Conservation (phyloP, 2,888 invertebrate species). For the Pachydiplax longipennis region DNA sequence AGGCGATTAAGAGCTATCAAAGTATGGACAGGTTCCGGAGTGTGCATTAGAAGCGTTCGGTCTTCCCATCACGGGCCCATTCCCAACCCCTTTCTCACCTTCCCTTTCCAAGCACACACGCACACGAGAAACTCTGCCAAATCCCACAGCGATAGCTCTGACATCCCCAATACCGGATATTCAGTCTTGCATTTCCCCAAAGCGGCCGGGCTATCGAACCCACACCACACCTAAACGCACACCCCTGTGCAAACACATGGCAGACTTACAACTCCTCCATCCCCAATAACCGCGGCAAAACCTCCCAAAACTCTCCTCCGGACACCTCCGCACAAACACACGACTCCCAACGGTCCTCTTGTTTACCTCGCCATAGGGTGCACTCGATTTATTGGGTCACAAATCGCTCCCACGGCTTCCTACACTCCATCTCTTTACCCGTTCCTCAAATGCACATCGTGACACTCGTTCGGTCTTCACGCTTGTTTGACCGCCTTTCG, state of each 20-base stretch:
- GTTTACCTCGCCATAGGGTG: not conserved
- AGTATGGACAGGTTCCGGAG: no score
- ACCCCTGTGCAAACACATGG: not conserved
- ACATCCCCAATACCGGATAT: conserved; percentile 35
- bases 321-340: no score
- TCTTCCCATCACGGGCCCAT: not conserved
- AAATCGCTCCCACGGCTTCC: not conserved
- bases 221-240: not conserved
- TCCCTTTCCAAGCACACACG: not conserved
- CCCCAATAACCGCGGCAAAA: conserved; percentile 5
- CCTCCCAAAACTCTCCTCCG: not conserved
- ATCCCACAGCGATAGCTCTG: not conserved
- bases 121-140: not conserved
- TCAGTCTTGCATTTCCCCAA: not conserved
- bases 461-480: not conserved
- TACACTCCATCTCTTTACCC: not conserved
- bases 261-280: not conserved
- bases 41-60: not conserved
- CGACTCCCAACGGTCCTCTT: not conserved
- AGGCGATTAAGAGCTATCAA: no score
- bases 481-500: not conserved
- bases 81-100: not conserved
- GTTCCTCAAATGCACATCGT: not conserved
- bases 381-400: not conserved
- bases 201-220: not conserved